Conservation (phyloP, 2,888 invertebrate genomes). For the Cecidostiba fungosa region DNA sequence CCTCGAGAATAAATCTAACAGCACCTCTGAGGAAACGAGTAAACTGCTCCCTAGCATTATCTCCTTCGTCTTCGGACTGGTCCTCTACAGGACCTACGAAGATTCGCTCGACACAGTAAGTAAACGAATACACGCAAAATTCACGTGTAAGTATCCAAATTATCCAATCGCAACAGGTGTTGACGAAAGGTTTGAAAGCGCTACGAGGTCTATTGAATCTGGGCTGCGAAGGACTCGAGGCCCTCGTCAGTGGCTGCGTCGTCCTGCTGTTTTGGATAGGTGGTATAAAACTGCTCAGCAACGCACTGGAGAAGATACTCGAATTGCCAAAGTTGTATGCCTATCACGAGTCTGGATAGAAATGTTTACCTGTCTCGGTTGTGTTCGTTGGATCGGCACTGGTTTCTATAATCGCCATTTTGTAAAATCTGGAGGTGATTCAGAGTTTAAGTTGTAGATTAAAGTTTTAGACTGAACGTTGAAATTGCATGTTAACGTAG, state of each 20-base stretch:
- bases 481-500: too few species aligned
- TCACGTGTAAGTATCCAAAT: background rate
- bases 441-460: background rate
- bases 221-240: conserved; percentile 74
- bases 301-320: conserved; percentile 59
- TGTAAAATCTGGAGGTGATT: background rate
- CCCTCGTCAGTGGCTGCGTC: conserved; percentile 73
- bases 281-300: conserved; percentile 68
- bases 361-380: background rate
- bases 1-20: background rate
- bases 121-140: background rate
- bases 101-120: conserved; percentile 35
- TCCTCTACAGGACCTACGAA: conserved; percentile 32
- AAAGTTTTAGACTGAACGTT: background rate
- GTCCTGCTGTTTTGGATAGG: conserved; percentile 73
- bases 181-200: conserved; percentile 50
- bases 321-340: conserved; percentile 10
- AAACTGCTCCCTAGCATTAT: conserved; percentile 32
- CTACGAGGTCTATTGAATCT: conserved; percentile 73
- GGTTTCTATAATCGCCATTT: background rate
- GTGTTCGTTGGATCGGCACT: background rate
- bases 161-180: background rate
- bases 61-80: conserved; percentile 21
- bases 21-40: background rate
- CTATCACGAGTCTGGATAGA: background rate